Conservation (phyloP, 2,888 invertebrate genomes). For the Dusona sp. region DNA sequence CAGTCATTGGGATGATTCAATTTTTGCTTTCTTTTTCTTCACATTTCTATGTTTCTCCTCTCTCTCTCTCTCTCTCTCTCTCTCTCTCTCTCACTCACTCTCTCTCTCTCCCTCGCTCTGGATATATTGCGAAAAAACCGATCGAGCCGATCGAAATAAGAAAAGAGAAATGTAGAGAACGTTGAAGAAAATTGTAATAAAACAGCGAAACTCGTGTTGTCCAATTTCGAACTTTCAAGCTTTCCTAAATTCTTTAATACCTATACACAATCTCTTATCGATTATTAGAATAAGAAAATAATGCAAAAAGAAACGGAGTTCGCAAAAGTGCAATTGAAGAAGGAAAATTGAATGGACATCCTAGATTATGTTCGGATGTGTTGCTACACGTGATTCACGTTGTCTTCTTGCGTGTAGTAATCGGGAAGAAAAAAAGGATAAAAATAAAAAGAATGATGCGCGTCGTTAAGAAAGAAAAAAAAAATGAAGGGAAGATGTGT, state of each 20-base stretch:
- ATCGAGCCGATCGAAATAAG: conserved; percentile 10
- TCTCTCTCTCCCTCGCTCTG: conserved; percentile 1
- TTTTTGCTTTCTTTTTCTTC: not conserved
- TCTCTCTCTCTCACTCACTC: not conserved
- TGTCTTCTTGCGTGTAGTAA: conserved; percentile 23
- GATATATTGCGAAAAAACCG: not conserved
- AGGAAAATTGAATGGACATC: conserved; percentile 48
- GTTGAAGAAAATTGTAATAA: conserved; percentile 55
- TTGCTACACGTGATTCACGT: conserved; percentile 29
- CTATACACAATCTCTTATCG: conserved; percentile 55
- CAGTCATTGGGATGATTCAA: conserved; percentile 52
- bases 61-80: not conserved
- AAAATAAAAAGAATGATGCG: not conserved
- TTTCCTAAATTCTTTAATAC: conserved; percentile 32
- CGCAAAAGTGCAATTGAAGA: conserved; percentile 43
- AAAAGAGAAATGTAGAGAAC: conserved; percentile 3
- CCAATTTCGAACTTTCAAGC: conserved; percentile 32
- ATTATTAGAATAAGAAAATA: conserved; percentile 64
- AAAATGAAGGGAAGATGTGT: not conserved
- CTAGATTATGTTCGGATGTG: conserved; percentile 47
- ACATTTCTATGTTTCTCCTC: not conserved
- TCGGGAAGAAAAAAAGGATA: not conserved
- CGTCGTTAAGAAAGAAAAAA: not conserved
- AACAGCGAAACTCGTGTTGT: conserved; percentile 60
- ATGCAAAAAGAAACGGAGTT: conserved; percentile 56